These are phyloP conservation scores for Glyphotaelius pellucidus DNA, from an alignment of 2,888 invertebrate species.

Conservation along the genomic window DNA sequence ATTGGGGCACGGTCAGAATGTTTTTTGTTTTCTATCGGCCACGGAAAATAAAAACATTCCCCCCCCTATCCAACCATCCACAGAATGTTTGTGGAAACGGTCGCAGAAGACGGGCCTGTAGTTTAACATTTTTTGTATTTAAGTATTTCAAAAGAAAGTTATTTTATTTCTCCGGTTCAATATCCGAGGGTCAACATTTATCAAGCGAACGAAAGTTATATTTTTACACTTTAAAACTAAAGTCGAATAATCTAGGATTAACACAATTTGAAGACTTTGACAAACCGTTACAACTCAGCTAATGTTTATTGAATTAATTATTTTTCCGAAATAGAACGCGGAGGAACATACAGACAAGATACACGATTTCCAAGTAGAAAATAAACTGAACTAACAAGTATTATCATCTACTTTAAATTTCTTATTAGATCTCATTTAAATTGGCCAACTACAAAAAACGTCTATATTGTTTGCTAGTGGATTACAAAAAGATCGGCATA, in stretches of 20 bases:
- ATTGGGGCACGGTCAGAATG: too few relatives aligned
- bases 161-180: not conserved
- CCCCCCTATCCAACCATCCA: too few relatives aligned
- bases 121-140: not conserved
- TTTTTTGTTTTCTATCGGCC: too few relatives aligned
- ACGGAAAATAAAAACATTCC: too few relatives aligned
- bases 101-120: too few relatives aligned
- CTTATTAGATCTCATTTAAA: not conserved
- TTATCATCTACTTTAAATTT: not conserved
- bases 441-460: not conserved
- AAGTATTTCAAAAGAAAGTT: not conserved
- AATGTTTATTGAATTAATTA: not conserved
- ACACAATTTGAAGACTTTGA: not conserved
- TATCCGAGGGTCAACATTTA: not conserved
- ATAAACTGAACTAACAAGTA: not conserved
- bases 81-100: too few relatives aligned
- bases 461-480: not conserved
- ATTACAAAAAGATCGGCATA: conserved; percentile 68
- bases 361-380: not conserved
- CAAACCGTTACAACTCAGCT: not conserved
- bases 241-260: not conserved
- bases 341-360: not conserved
- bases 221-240: not conserved
- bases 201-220: not conserved
- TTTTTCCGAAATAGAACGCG: not conserved